Conservation (phyloP, 2,797 vertebrate genomes). For the Hippoglossus hippoglossus region DNA sequence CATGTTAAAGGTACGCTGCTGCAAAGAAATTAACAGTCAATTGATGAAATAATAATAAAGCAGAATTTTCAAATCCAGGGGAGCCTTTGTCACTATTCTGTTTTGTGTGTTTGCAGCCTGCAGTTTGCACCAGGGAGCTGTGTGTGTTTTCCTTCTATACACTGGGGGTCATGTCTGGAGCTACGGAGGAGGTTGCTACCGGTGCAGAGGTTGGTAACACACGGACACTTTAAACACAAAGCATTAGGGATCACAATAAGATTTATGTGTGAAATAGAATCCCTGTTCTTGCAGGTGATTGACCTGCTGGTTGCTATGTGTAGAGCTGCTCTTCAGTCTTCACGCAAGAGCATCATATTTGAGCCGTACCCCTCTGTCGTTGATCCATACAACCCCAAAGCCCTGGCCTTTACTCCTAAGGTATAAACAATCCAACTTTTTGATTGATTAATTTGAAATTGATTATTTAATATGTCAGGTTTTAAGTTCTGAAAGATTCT, state of each 20-base stretch:
- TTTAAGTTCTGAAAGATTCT: neutral
- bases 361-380: conserved; percentile 94
- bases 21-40: neutral
- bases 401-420: conserved; percentile 93
- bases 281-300: conserved; percentile 83
- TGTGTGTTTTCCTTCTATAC: conserved; percentile 95
- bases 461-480: neutral
- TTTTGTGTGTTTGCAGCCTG: conserved; percentile 83
- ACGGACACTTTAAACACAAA: neutral
- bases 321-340: conserved; percentile 91
- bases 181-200: conserved; percentile 92
- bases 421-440: conserved; percentile 63
- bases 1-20: conserved; percentile 91
- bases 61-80: neutral
- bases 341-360: conserved; percentile 93
- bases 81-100: neutral
- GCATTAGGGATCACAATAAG: neutral
- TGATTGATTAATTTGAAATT: neutral
- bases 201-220: conserved; percentile 89
- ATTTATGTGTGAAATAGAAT: conserved; percentile 4
- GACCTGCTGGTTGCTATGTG: conserved; percentile 95
- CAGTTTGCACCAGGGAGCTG: conserved; percentile 94
- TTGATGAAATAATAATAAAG: neutral
- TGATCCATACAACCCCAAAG: conserved; percentile 91
- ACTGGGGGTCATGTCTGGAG: conserved; percentile 93